phyloP scores from a whole-genome alignment of 2,113 vertebrate genomes.

The Phalacrocorax carbo region DNA sequence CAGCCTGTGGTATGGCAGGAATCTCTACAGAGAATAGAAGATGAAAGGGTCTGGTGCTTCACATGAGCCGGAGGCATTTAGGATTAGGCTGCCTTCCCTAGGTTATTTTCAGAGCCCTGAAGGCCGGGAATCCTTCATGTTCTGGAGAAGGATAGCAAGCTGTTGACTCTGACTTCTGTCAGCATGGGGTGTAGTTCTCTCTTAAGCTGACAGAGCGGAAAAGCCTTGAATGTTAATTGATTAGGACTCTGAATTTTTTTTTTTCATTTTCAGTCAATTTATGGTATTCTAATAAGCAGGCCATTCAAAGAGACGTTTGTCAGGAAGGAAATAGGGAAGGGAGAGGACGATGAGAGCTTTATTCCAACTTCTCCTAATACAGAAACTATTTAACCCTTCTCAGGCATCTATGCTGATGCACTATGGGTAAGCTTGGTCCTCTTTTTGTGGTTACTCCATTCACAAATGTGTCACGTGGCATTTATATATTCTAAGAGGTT shows the following conservation, averaged over 20 bases:
- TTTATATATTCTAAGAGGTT: background rate
- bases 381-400: conserved; percentile 36
- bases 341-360: background rate
- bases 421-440: background rate
- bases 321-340: background rate
- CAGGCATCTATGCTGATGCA: background rate
- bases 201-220: conserved; percentile 6
- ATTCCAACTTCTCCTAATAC: background rate
- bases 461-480: background rate
- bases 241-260: background rate
- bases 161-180: background rate
- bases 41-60: conserved; percentile 48
- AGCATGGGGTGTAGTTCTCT: background rate
- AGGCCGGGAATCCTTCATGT: background rate
- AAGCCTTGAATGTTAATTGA: conserved; percentile 8
- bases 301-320: background rate
- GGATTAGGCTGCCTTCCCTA: conserved; percentile 47
- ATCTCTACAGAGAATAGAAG: conserved; percentile 54
- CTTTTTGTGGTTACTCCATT: background rate
- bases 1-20: conserved; percentile 67
- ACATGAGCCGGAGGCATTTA: conserved; percentile 48
- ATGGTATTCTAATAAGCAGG: conserved; percentile 32
- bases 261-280: background rate
- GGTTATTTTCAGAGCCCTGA: conserved; percentile 1
- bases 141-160: background rate